These are phyloP conservation scores for Halictus ligatus DNA, from an alignment of 2,888 invertebrate genomes.

Conservation along the genomic window DNA sequence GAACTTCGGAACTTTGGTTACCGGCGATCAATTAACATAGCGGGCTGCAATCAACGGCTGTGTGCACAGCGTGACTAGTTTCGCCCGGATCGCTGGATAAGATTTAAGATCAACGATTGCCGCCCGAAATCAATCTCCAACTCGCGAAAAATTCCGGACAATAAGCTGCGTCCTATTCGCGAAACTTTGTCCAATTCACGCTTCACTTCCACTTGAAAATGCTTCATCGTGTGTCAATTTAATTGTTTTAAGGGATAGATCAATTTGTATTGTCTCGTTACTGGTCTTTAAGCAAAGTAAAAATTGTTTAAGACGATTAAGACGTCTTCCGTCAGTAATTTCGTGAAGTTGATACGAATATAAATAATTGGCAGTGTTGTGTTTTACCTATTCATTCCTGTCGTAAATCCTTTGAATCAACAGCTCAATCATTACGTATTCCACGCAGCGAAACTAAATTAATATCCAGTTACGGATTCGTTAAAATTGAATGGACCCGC, in stretches of 20 bases:
- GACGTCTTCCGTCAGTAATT: too few relatives aligned
- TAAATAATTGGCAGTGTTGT: neutral
- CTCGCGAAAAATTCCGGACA: neutral
- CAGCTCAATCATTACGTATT: neutral
- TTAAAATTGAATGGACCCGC: neutral
- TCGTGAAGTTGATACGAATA: neutral
- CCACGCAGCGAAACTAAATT: neutral
- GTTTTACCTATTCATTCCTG: too few relatives aligned
- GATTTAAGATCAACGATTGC: slow-evolving; percentile 40
- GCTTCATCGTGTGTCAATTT: too few relatives aligned
- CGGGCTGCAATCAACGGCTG: slow-evolving; percentile 43
- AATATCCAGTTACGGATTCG: neutral
- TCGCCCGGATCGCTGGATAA: neutral
- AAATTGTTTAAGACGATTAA: too few relatives aligned
- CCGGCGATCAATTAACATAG: slow-evolving; percentile 50
- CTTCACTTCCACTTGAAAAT: too few relatives aligned
- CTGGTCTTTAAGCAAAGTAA: too few relatives aligned
- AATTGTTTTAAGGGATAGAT: neutral
- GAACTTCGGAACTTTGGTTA: slow-evolving; percentile 36
- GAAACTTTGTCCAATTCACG: neutral
- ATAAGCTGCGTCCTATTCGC: neutral
- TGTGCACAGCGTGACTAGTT: slow-evolving; percentile 34
- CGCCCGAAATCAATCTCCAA: neutral
- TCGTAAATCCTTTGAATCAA: neutral
- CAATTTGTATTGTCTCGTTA: neutral